A percentile compares a stretch with the other conserved stretches of the same genome.
Evolutionary conservation across 2,113 vertebrate genomes (phyloP).

Genomic region (Dolichallabes microphthalmus): DNA sequence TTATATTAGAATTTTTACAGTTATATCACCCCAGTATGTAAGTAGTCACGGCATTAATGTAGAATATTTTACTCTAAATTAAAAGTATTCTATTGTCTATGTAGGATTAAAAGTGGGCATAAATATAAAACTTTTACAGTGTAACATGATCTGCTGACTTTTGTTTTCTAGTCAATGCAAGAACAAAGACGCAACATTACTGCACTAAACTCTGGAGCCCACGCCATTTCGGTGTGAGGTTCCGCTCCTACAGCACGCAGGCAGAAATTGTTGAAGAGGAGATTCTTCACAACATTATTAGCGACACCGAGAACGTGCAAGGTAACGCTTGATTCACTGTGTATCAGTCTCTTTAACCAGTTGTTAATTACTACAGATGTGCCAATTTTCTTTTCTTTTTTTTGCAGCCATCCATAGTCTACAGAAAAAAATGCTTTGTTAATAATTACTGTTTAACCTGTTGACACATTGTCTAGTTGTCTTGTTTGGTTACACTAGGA

Average conservation of each 20-base stretch:
- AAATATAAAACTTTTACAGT: neutral
- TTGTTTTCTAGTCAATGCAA: conserved; percentile 54
- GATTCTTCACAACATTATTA: conserved; percentile 82
- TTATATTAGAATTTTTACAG: neutral
- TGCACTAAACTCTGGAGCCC: conserved; percentile 40
- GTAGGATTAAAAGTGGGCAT: neutral
- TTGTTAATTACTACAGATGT: neutral
- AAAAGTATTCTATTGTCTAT: neutral
- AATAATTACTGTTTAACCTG: neutral
- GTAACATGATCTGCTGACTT: neutral
- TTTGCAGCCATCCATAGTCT: neutral
- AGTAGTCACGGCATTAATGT: neutral
- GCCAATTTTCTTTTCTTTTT: neutral
- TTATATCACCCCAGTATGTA: neutral
- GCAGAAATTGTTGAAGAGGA: conserved; percentile 74
- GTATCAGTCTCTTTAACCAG: neutral
- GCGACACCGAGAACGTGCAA: conserved; percentile 80
- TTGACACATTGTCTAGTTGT: neutral
- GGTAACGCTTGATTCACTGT: conserved; percentile 65
- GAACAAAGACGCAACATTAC: conserved; percentile 43
- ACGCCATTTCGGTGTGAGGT: conserved; percentile 32
- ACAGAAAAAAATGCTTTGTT: neutral
- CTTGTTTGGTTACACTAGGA: neutral
- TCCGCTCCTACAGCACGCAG: conserved; percentile 76
- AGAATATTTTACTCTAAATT: neutral